These are phyloP conservation scores for Laterallus jamaicensis DNA, from an alignment of 2,113 vertebrate species.

Conservation along the genomic window DNA sequence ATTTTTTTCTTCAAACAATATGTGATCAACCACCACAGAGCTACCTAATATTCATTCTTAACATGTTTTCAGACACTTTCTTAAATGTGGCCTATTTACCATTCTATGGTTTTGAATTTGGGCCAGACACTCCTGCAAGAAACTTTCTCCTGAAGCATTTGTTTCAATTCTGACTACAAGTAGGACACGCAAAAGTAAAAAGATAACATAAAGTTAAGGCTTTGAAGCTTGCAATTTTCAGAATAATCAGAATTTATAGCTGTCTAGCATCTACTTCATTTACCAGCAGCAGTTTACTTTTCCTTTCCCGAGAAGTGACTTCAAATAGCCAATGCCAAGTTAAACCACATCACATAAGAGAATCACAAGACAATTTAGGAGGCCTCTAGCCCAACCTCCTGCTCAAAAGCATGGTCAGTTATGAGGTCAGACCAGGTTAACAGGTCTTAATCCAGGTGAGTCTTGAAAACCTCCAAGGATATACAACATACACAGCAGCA, in stretches of 20 bases:
- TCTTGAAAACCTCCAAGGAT: not conserved
- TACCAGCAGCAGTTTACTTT: not conserved
- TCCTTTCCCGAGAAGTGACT: not conserved
- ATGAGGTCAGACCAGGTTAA: not conserved
- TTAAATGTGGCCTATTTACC: not conserved
- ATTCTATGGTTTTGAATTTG: not conserved
- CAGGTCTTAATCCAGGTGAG: accelerated
- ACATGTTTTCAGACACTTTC: not conserved
- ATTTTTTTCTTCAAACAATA: not conserved
- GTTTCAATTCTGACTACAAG: not conserved
- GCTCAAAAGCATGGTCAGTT: not conserved
- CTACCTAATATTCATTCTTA: not conserved
- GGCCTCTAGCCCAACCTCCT: not conserved
- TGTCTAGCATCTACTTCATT: not conserved
- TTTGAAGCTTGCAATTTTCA: not conserved
- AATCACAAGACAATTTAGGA: not conserved
- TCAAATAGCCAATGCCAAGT: not conserved
- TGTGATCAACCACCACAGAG: not conserved
- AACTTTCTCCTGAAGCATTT: not conserved
- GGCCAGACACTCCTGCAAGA: not conserved
- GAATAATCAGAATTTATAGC: not conserved
- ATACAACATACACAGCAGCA: not conserved
- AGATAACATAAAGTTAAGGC: not conserved
- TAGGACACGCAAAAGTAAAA: not conserved
- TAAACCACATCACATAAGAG: not conserved